Conservation (phyloP, 2,888 invertebrate species). For the Drosophila colorata region DNA sequence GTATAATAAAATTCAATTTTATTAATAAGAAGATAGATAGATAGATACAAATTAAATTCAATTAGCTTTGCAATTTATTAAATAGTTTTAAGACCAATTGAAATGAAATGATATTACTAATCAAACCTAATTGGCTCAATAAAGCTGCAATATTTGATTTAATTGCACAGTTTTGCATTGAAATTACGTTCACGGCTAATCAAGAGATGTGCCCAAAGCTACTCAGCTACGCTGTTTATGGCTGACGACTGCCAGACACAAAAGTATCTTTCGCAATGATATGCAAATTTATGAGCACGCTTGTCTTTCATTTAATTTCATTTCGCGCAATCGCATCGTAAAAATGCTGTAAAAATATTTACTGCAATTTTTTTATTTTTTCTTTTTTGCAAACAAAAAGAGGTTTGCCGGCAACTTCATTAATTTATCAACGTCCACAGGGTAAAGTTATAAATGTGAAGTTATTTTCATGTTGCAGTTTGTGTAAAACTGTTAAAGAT, state of each 20-base stretch:
- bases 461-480: conserved; percentile 46
- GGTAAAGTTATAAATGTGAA: conserved; percentile 25
- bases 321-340: conserved; percentile 59
- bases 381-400: conserved; percentile 22
- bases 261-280: conserved; percentile 50
- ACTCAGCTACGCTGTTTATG: conserved; percentile 46
- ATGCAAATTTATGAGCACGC: conserved; percentile 65
- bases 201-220: conserved; percentile 20
- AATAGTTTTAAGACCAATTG: conserved; percentile 13
- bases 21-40: not conserved
- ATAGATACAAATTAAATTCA: conserved; percentile 5
- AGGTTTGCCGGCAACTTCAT: conserved; percentile 63
- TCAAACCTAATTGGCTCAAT: conserved; percentile 45
- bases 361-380: conserved; percentile 41
- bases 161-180: conserved; percentile 24
- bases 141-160: conserved; percentile 23
- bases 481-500: conserved; percentile 39
- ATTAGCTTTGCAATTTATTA: conserved; percentile 7
- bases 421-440: conserved; percentile 64
- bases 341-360: conserved; percentile 63
- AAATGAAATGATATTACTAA: conserved; percentile 1
- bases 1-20: not conserved
- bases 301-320: conserved; percentile 39
- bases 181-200: conserved; percentile 23
- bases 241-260: conserved; percentile 30